Evolutionary conservation across 1,140 invertebrate species (phyloP).

Genomic region (Diabrotica virgifera): DNA sequence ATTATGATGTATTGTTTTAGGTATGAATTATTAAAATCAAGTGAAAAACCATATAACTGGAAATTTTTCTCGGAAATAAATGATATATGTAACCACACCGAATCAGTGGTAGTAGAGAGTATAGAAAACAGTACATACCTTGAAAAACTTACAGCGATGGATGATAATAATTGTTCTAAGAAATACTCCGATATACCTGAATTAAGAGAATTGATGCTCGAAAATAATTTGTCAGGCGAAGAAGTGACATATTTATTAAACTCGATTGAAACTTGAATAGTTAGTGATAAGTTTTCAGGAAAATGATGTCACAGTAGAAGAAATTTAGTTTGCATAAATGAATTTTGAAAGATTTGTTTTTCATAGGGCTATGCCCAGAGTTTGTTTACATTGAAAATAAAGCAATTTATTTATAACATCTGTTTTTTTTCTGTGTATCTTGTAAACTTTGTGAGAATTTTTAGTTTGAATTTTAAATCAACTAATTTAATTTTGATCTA

Average conservation of each 20-base stretch:
- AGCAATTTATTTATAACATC: background rate
- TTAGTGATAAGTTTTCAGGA: background rate
- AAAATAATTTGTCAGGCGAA: conserved; percentile 5
- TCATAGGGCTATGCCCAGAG: background rate
- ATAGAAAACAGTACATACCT: background rate
- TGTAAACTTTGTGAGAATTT: no score
- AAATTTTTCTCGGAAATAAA: background rate
- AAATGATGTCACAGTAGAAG: background rate
- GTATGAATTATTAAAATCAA: conserved; percentile 2
- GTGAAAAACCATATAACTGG: conserved; percentile 1
- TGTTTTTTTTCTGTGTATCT: no score
- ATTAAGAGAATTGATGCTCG: background rate
- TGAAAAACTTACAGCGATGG: background rate
- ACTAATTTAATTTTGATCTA: no score
- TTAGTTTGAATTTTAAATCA: no score
- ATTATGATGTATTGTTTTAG: background rate
- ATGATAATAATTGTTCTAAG: background rate
- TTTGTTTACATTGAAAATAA: background rate
- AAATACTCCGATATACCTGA: background rate
- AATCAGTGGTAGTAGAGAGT: background rate
- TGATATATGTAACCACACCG: background rate
- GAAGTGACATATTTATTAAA: conserved; percentile 4
- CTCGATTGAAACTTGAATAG: background rate
- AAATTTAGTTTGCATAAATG: background rate
- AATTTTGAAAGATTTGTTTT: background rate